A percentile compares a stretch with the other conserved stretches of the same genome.
These are phyloP conservation scores for Arctopsyche grandis DNA, from an alignment of 1,140 invertebrate genomes.

Conservation along the genomic window DNA sequence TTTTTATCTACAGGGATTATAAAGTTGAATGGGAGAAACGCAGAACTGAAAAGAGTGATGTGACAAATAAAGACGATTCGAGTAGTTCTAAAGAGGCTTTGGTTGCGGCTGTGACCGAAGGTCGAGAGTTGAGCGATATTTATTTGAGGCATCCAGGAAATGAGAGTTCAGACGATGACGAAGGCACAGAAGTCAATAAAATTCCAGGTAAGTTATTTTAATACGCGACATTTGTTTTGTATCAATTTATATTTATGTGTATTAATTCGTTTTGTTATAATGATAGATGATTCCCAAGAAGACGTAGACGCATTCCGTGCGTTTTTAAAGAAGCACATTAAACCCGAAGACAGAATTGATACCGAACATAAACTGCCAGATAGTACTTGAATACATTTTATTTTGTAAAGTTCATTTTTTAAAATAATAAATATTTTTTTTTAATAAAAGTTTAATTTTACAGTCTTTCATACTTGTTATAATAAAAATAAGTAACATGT, in stretches of 20 bases:
- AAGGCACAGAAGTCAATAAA: constrained; percentile 67
- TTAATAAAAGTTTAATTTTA: no score
- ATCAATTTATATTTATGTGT: neutral
- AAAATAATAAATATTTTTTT: no score
- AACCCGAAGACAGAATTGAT: constrained; percentile 36
- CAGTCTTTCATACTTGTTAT: no score
- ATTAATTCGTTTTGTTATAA: no score
- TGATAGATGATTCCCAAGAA: constrained; percentile 35
- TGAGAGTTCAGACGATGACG: constrained; percentile 79
- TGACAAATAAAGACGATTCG: constrained; percentile 57
- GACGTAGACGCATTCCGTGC: constrained; percentile 29
- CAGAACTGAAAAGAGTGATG: constrained; percentile 63
- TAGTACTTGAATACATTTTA: no score
- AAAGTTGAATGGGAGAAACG: constrained; percentile 77
- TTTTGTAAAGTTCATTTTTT: no score
- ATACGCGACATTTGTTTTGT: no score
- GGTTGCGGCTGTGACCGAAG: constrained; percentile 66
- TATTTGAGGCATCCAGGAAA: constrained; percentile 76
- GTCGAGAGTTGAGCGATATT: constrained; percentile 73
- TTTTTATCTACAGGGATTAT: constrained; percentile 72
- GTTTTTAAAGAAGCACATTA: constrained; percentile 43
- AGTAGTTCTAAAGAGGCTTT: constrained; percentile 59
- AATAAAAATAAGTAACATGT: no score
- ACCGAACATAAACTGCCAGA: neutral
- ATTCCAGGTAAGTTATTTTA: constrained; percentile 39